Evolutionary conservation across 2,113 vertebrate species (phyloP).

Genomic region (Pygoscelis antarcticus): DNA sequence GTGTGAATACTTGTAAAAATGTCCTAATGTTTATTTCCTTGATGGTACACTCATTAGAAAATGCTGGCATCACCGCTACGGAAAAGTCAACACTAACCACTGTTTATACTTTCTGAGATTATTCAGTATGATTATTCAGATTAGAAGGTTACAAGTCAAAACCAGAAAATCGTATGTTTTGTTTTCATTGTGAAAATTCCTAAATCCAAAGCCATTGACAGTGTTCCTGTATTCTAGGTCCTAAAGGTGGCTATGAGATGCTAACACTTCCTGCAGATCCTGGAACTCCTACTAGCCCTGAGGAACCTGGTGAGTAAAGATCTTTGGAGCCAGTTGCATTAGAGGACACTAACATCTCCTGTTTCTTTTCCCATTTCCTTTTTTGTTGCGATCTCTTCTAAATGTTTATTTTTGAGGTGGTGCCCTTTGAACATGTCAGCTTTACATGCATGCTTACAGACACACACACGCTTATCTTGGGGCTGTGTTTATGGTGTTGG

Average conservation of each 20-base stretch:
- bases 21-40: background rate
- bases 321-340: background rate
- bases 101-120: background rate
- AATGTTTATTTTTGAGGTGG: background rate
- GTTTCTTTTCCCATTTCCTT: background rate
- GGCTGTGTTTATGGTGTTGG: background rate
- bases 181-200: background rate
- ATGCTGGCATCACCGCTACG: background rate
- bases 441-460: background rate
- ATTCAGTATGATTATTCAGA: background rate
- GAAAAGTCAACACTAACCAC: background rate
- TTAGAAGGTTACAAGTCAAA: background rate
- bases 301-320: constrained; percentile 61
- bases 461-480: background rate
- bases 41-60: background rate
- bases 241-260: constrained; percentile 57
- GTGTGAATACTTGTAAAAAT: background rate
- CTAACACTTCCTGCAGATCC: constrained; percentile 52
- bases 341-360: background rate
- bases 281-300: constrained; percentile 21
- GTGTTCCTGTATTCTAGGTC: constrained; percentile 28
- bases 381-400: background rate
- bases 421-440: background rate
- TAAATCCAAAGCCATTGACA: background rate
- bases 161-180: background rate